Percentiles rank a stretch among this genome's conserved stretches.
Conservation (phyloP, 2,888 invertebrate genomes). For the Blastobasis adustella region DNA sequence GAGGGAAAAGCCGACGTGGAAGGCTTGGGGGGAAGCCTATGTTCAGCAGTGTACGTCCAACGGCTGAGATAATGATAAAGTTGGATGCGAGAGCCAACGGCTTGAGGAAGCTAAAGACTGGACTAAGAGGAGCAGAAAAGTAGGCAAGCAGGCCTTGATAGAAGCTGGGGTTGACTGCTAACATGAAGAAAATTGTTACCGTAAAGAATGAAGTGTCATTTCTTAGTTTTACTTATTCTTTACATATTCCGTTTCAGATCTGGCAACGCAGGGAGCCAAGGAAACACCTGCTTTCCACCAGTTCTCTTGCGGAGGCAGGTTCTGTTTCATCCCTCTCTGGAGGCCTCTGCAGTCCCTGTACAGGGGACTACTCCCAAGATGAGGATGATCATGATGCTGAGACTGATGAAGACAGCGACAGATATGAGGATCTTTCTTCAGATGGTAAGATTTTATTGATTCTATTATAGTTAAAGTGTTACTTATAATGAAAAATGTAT, state of each 20-base stretch:
- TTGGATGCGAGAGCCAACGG: too few relatives aligned
- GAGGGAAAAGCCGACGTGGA: too few relatives aligned
- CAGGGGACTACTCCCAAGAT: conserved; percentile 85
- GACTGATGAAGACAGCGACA: conserved; percentile 89
- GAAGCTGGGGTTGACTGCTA: too few relatives aligned
- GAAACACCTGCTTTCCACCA: conserved; percentile 88
- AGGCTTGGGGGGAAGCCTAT: too few relatives aligned
- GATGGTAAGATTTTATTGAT: conserved; percentile 72
- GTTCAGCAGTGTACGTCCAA: too few relatives aligned
- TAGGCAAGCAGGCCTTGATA: too few relatives aligned
- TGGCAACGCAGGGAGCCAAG: conserved; percentile 92
- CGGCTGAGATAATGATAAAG: too few relatives aligned
- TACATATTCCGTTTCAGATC: conserved; percentile 58
- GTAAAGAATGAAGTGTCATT: too few relatives aligned
- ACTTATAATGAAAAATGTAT: not conserved
- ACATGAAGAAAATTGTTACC: too few relatives aligned
- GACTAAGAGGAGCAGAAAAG: too few relatives aligned
- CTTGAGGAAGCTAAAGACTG: too few relatives aligned
- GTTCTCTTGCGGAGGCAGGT: conserved; percentile 88
- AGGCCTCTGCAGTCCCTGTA: conserved; percentile 88
- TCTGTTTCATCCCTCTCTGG: conserved; percentile 89
- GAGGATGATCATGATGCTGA: conserved; percentile 84
- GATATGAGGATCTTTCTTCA: conserved; percentile 90
- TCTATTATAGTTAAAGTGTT: not conserved
- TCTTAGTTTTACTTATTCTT: too few relatives aligned